These are phyloP conservation scores for Dasyprocta punctata DNA, from an alignment of 2,113 vertebrate genomes.

Conservation along the genomic window DNA sequence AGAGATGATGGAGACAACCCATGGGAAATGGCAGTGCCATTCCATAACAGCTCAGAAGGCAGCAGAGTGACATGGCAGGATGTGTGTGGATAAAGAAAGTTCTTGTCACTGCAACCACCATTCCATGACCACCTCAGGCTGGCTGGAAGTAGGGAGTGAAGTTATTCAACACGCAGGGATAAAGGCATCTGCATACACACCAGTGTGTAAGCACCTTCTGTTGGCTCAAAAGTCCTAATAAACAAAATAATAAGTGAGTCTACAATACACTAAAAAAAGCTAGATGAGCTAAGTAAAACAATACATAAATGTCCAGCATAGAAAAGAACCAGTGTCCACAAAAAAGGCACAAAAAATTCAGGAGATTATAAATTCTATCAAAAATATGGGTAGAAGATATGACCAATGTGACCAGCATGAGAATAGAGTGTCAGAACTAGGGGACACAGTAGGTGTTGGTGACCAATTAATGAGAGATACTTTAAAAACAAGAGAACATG, in stretches of 20 bases:
- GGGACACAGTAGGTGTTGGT: too few relatives aligned
- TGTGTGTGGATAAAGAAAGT: neutral
- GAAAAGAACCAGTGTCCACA: too few relatives aligned
- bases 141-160: neutral
- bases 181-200: neutral
- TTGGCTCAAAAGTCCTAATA: neutral
- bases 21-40: neutral
- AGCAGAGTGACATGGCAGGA: neutral
- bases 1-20: neutral
- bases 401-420: neutral
- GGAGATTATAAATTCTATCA: too few relatives aligned
- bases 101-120: neutral
- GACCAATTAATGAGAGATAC: too few relatives aligned
- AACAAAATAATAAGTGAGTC: neutral
- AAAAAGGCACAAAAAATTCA: too few relatives aligned
- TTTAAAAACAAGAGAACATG: too few relatives aligned
- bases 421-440: neutral
- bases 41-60: neutral
- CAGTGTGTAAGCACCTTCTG: neutral
- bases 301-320: too few relatives aligned
- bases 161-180: accelerated
- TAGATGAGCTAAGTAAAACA: too few relatives aligned
- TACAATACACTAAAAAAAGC: neutral
- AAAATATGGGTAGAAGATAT: too few relatives aligned
- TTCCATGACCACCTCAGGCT: neutral